Percentiles rank a stretch among this genome's conserved stretches.
phyloP scores from a whole-genome alignment of 2,113 vertebrate genomes.

The Crotalus helleri region DNA sequence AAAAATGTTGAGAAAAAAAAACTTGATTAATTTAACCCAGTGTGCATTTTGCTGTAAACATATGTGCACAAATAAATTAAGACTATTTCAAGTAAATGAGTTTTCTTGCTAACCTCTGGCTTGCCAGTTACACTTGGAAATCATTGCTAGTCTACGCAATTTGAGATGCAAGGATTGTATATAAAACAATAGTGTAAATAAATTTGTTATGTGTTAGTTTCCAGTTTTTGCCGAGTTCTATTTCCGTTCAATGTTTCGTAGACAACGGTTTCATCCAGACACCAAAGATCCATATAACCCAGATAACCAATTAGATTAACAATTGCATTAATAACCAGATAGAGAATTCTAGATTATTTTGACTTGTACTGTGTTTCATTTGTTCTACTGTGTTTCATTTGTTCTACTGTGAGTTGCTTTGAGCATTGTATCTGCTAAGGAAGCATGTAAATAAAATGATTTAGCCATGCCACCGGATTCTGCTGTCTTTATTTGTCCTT shows the following conservation, averaged over 20 bases:
- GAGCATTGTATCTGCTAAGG: neutral
- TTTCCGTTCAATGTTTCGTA: neutral
- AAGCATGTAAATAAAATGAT: neutral
- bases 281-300: neutral
- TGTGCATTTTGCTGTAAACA: neutral
- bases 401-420: neutral
- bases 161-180: neutral
- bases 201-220: neutral
- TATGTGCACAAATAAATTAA: neutral
- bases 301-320: neutral
- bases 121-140: neutral
- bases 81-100: neutral
- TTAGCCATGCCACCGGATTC: neutral
- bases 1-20: neutral
- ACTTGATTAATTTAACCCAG: neutral
- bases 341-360: neutral
- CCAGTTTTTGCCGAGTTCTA: neutral
- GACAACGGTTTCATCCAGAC: neutral
- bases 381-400: neutral
- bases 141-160: neutral
- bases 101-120: neutral
- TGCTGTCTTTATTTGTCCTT: neutral
- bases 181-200: neutral
- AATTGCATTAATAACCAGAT: neutral
- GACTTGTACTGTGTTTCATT: neutral